These are phyloP conservation scores for Rhogogaster chlorosoma DNA, from an alignment of 2,888 invertebrate genomes.

Conservation along the genomic window DNA sequence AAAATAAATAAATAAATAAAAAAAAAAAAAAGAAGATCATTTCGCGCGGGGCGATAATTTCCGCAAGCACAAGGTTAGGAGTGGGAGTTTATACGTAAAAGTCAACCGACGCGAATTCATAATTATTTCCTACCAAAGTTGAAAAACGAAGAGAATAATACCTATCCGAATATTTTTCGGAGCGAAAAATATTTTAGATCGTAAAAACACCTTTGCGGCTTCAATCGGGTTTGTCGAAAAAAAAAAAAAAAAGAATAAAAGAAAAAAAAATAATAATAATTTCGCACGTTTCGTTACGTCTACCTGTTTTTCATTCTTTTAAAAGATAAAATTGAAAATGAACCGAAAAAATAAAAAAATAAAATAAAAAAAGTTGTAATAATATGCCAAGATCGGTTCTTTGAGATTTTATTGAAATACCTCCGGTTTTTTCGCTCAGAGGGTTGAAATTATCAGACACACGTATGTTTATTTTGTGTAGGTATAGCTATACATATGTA, in stretches of 20 bases:
- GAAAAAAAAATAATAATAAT: neutral
- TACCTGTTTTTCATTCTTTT: neutral
- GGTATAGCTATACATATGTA: neutral
- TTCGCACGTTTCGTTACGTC: neutral
- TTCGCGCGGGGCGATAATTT: neutral
- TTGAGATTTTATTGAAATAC: neutral
- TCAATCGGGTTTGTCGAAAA: neutral
- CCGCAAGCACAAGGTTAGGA: neutral
- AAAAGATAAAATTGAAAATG: too few species aligned
- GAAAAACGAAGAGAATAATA: neutral
- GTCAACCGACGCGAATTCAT: neutral
- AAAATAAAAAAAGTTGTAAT: neutral
- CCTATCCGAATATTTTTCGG: too few species aligned
- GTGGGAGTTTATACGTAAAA: neutral
- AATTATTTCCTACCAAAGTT: neutral
- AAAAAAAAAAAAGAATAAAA: too few species aligned
- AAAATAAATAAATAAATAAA: too few species aligned
- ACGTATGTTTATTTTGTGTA: slow-evolving; percentile 28
- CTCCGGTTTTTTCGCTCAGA: neutral
- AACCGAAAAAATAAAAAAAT: neutral
- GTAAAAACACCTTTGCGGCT: neutral
- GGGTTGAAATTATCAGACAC: neutral
- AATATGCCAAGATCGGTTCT: neutral
- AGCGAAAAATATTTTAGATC: too few species aligned
- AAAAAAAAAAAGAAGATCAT: too few species aligned